Evolutionary conservation across 1,140 invertebrate species (phyloP), one percentile per base, ranked within the genome.

Genomic region (Penaeus japonicus): DNA sequence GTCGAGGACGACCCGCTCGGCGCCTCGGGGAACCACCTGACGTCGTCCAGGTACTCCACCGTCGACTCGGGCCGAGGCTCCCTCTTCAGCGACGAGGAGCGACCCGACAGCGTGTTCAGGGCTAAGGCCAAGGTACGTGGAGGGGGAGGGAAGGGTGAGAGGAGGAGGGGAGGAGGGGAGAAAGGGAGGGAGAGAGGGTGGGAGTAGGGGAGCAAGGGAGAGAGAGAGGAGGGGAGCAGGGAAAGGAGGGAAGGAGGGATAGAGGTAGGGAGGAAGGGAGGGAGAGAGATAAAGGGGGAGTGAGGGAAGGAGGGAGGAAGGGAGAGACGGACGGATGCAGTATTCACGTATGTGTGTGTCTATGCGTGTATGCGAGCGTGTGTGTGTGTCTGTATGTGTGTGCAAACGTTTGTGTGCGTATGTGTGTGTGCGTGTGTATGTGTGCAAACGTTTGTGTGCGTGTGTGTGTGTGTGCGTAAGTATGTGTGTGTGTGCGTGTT

Each of bases 61-160:
- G 75, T 77, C n/a, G 86, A 88, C 86, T 83, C 79, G 59, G 86
- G 86, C 53, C 80, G 77, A 65, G 79, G 62, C 1, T 88, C 86
- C 22, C 80, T 88, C 4, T 30, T 88, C 39, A 82, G 86, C 18
- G 86, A 88, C 32, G 86, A 88, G 24, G 86, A 88, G 10, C 55
- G 86, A 59, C 86, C 86, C 20, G 80, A 88, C 80, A 88, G 86
- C 30, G 86, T 88, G 30, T 88, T 88, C 80, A 83, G 65, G 47
- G 86, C 86, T 10, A 88, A 88, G 24, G 24, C 27, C 12, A 75
- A 54, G 24, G 86, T 88, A n/a, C 35, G 80, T 87, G 17, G 62
- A 2, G 2, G 1, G 7, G n/a, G 4, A 39, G 4, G 3, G 4
- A 39, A n/a, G n/a, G n/a, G n/a, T n/a, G n/a, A n/a, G n/a, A n/a